Conservation (phyloP, 2,888 invertebrate genomes). For the Ichneumon xanthorius region DNA sequence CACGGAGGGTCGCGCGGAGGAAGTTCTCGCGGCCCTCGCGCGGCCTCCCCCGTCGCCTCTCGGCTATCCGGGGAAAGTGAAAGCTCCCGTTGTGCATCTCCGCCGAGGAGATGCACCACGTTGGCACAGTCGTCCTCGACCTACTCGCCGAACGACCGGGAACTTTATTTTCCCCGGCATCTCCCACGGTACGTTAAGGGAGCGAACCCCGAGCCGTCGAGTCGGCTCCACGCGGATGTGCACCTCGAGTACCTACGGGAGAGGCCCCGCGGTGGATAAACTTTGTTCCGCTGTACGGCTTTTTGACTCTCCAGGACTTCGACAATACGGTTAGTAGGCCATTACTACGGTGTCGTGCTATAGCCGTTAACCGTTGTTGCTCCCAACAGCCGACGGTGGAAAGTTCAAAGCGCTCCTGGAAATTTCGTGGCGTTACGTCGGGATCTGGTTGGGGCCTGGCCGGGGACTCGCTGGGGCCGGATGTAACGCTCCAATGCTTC, state of each 20-base stretch:
- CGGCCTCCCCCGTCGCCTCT: neutral
- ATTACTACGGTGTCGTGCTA: neutral
- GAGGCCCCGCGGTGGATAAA: conserved; percentile 15
- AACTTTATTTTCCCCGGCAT: conserved; percentile 37
- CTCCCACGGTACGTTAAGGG: conserved; percentile 4
- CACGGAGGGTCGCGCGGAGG: neutral
- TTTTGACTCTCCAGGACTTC: neutral
- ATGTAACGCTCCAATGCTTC: no score
- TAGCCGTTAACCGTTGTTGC: neutral
- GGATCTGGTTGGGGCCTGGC: no score
- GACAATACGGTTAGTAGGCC: conserved; percentile 4
- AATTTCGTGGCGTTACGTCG: neutral
- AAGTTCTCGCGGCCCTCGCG: conserved; percentile 5
- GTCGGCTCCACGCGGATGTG: neutral
- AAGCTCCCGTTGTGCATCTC: conserved; percentile 15
- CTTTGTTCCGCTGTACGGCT: conserved; percentile 23
- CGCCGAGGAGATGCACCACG: conserved; percentile 6
- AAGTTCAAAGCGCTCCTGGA: neutral
- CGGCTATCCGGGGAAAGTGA: conserved; percentile 10
- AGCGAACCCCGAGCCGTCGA: conserved; percentile 1
- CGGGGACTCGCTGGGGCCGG: no score
- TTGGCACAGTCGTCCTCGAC: conserved; percentile 17
- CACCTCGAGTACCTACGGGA: neutral
- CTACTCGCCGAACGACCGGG: conserved; percentile 4
- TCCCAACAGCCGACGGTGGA: neutral